phyloP scores from a whole-genome alignment of 2,113 vertebrate species.

The Saguinus imperator region DNA sequence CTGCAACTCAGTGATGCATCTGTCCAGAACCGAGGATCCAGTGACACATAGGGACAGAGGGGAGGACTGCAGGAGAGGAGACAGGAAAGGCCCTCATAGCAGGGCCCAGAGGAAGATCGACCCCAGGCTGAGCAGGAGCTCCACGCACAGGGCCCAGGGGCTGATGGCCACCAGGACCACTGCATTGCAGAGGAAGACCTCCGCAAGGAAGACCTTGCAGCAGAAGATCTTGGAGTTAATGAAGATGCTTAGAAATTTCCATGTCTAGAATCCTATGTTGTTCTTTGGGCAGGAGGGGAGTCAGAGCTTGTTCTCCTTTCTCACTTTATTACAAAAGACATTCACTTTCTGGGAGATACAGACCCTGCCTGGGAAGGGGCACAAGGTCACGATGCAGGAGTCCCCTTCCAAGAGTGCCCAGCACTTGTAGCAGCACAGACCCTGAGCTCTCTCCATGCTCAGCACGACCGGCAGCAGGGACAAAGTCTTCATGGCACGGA shows the following conservation, averaged over 20 bases:
- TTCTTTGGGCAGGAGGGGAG: accelerated
- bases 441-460: neutral
- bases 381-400: accelerated
- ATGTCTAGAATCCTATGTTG: accelerated
- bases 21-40: neutral
- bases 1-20: too few relatives aligned
- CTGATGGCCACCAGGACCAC: neutral
- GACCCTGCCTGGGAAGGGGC: accelerated
- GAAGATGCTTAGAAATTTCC: accelerated
- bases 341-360: neutral
- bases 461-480: neutral
- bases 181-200: neutral
- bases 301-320: neutral
- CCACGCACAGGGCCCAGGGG: neutral
- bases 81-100: neutral
- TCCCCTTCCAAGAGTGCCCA: accelerated
- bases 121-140: neutral
- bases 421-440: neutral
- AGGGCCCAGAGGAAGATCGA: neutral
- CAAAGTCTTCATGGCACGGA: neutral
- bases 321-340: accelerated
- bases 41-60: neutral
- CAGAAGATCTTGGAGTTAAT: accelerated
- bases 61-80: accelerated
- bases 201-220: neutral